Conservation (phyloP, 2,888 invertebrate species). For the Calliscelio sp. region DNA sequence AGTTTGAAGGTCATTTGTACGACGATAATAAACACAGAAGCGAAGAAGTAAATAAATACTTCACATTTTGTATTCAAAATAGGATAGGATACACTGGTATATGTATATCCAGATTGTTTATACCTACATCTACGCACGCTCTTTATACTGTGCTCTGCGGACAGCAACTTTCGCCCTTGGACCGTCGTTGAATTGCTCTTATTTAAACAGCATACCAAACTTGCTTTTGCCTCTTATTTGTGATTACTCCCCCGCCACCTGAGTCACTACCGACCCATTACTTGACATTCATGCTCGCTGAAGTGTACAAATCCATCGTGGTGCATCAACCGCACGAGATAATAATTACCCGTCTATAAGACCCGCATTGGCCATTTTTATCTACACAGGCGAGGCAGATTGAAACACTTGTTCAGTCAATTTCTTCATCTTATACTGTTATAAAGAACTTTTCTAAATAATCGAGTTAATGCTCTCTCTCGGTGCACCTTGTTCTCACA, state of each 20-base stretch:
- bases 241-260: conserved; percentile 60
- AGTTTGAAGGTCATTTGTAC: too few relatives aligned
- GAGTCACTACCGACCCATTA: conserved; percentile 57
- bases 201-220: conserved; percentile 85
- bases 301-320: conserved; percentile 56
- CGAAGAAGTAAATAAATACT: too few relatives aligned
- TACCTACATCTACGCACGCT: too few relatives aligned
- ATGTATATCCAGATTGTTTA: too few relatives aligned
- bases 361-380: conserved; percentile 7
- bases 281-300: conserved; percentile 63
- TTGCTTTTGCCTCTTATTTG: conserved; percentile 83
- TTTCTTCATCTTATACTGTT: too few relatives aligned
- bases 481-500: conserved; percentile 53
- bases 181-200: conserved; percentile 84
- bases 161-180: conserved; percentile 85
- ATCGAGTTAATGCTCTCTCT: not conserved
- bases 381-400: too few relatives aligned
- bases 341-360: conserved; percentile 48
- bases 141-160: too few relatives aligned
- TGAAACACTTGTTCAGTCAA: too few relatives aligned
- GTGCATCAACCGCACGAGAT: conserved; percentile 46
- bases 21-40: too few relatives aligned
- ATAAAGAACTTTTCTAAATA: too few relatives aligned
- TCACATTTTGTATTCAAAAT: too few relatives aligned
- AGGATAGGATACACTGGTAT: too few relatives aligned